Conservation (phyloP, 2,888 invertebrate genomes). For the Cerastis rubricosa region DNA sequence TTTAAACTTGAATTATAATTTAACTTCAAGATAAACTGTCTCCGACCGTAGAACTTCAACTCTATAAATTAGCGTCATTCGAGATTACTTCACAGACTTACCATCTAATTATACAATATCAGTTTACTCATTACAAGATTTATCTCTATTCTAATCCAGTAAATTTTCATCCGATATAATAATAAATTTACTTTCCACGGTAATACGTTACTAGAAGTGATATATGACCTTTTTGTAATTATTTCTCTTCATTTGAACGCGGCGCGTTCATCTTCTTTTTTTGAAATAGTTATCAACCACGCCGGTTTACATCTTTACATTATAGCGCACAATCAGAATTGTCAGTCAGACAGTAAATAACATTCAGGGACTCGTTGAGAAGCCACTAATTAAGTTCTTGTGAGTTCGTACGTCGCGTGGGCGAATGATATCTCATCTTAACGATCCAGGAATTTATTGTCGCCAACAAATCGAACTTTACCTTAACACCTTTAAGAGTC, state of each 20-base stretch:
- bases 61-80: slow-evolving; percentile 61
- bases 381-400: slow-evolving; percentile 89
- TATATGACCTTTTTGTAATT: slow-evolving; percentile 65
- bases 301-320: slow-evolving; percentile 73
- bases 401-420: slow-evolving; percentile 82
- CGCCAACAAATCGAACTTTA: slow-evolving; percentile 70
- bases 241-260: slow-evolving; percentile 58
- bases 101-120: slow-evolving; percentile 68
- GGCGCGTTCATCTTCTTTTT: slow-evolving; percentile 74
- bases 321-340: slow-evolving; percentile 82
- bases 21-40: slow-evolving; percentile 60
- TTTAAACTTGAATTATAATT: slow-evolving; percentile 63
- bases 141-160: slow-evolving; percentile 51
- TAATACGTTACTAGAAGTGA: slow-evolving; percentile 53
- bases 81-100: slow-evolving; percentile 54
- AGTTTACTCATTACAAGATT: slow-evolving; percentile 67
- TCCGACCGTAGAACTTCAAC: slow-evolving; percentile 39
- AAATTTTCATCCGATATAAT: slow-evolving; percentile 58
- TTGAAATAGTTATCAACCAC: slow-evolving; percentile 75
- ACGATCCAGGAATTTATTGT: slow-evolving; percentile 72
- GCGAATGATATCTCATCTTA: slow-evolving; percentile 76
- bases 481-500: slow-evolving; percentile 46
- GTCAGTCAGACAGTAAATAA: slow-evolving; percentile 86
- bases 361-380: slow-evolving; percentile 81
- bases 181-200: slow-evolving; percentile 60